Base-by-base conservation (phyloP, 1,140 invertebrate genomes). In the Eurosta solidaginis region DNA sequence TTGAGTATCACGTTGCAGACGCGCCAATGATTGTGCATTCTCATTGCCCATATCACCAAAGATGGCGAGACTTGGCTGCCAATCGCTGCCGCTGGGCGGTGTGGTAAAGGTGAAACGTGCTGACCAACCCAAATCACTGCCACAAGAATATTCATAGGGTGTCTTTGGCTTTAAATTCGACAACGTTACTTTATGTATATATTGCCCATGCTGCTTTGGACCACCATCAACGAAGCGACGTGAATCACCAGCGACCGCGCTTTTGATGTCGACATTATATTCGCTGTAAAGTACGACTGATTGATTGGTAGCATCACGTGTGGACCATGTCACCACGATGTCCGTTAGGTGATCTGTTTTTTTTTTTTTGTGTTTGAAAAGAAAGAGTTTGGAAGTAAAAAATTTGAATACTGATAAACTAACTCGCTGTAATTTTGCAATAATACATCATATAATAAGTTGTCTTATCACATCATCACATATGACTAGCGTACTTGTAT, bases 21-120 rank as follows among this genome's bases (percentile, higher is more conserved):
- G 89, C 0, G 92, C 90, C 76, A 97, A 89, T 12, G 96, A 96
- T 85, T 94, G 90, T 27, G 95, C 95, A 89, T 98, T 97, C 83
- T 93, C 93, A 88, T 94, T 96, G 3, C 96, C 96, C 92, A 98
- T 93, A 87, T 98, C 96, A 1, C 96, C 97, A 87, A 93, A 98
- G 77, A 98, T 91, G 22, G 94, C 95, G 40, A 98, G 88, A n/a
- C 91, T 88, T 0, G 96, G 94, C 47, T 92, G 90, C 95, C 96
- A 97, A 52, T 91, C 85, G 6, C 90, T 89, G 12, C 78, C 90
- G 9, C 86, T 81, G 0, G 91, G 92, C 20, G 91, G 89, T 0
- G 95, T 95, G 76, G 89, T 91, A 85, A 97, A 95, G 80, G 88
- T 92, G 88, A 94, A 97, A 52, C 92, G 52, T 74, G 92, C 89